Conservation (phyloP, 2,113 vertebrate genomes). For the Corynorhinus townsendii region DNA sequence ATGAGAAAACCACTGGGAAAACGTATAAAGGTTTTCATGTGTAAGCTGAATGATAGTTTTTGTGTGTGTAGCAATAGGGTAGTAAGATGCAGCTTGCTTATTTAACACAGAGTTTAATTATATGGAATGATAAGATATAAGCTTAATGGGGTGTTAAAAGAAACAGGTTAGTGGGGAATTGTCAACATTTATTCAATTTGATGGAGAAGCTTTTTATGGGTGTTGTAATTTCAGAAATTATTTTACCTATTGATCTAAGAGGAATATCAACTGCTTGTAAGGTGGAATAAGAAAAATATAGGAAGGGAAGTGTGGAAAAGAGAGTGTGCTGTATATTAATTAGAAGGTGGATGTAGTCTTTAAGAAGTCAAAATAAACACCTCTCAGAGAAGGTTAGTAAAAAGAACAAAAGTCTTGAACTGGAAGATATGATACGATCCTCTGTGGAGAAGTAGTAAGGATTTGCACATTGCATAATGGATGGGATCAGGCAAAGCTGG, state of each 20-base stretch:
- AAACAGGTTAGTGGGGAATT: slow-evolving; percentile 19
- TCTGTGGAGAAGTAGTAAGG: background rate
- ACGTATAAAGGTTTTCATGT: background rate
- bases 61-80: background rate
- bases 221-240: slow-evolving; percentile 2
- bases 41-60: background rate
- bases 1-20: background rate
- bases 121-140: slow-evolving; percentile 33
- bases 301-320: background rate
- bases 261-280: background rate
- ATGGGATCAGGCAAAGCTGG: background rate
- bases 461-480: background rate
- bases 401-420: background rate
- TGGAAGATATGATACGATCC: background rate
- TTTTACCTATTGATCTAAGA: slow-evolving; percentile 49
- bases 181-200: slow-evolving; percentile 48
- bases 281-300: background rate
- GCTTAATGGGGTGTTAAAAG: slow-evolving; percentile 37
- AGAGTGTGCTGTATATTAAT: background rate
- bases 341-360: background rate
- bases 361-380: background rate
- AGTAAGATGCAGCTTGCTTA: slow-evolving; percentile 12
- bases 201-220: background rate
- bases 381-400: background rate
- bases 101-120: slow-evolving; percentile 37